Base-by-base conservation (phyloP, 2,888 invertebrate genomes). In the Glyphotaelius pellucidus region DNA sequence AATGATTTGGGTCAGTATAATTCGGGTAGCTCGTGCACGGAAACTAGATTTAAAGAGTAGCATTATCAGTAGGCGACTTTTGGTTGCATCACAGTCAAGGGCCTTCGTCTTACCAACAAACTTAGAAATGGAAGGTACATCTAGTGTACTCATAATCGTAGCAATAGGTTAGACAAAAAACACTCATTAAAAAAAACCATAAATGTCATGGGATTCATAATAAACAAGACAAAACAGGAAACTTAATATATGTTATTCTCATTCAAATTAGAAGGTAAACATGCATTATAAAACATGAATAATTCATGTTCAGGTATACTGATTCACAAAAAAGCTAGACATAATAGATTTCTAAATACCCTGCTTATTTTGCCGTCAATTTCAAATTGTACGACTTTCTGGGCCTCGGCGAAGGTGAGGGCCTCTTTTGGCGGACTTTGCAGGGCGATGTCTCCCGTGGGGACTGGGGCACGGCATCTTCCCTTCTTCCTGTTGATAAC, bases 341-440 rank as follows among this genome's bases (percentile, higher is more conserved):
- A 67, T 5, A 67, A 67, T 25, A 67, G 67, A 25, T 67, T 35
- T 38, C 38, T 32, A 90, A 95, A 95, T 80, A 96, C 94, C 92
- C 98, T 96, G 92, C 97, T 97, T 91, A 97, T 97, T 95, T 97
- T 97, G 0, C 98, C 98, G 95, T 98, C 98, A n/a, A 98, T 96
- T 94, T 98, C 98, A 94, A 98, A 98, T 94, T 98, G 98, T 0
- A 99, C 98, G 93, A 98, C 97, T 95, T 98, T 97, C 94, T 98
- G 98, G 3, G 98, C 97, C 94, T 98, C 98, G 52, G 98, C 98
- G 94, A 98, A 98, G 25, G 98, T 98, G 89, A 98, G 95, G 25
- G 97, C 97, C 94, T 98, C 98, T 94, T 97, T 97, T 2, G 96
- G 96, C 15, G 96, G 96, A 92, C 96, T 95, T 93, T 96, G 96